A percentile compares a stretch with the other conserved stretches of the same genome.
phyloP scores from a whole-genome alignment of 2,888 invertebrate species.

The Scaptomyza parva region DNA sequence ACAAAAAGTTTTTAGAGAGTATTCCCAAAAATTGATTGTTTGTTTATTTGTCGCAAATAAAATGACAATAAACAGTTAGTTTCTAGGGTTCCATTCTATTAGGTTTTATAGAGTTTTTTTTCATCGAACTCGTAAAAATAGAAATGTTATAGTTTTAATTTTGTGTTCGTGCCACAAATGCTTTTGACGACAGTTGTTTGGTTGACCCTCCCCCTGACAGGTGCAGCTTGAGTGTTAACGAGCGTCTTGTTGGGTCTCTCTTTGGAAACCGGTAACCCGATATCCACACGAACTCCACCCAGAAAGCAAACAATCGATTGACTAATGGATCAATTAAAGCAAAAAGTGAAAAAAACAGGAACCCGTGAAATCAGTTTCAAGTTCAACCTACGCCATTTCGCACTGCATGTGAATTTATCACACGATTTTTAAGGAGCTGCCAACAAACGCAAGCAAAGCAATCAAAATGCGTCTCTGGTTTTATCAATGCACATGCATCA shows the following conservation, averaged over 20 bases:
- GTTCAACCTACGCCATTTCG: slow-evolving; percentile 29
- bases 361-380: slow-evolving; percentile 24
- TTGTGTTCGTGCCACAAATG: slow-evolving; percentile 66
- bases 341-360: slow-evolving; percentile 2
- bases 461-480: slow-evolving; percentile 41
- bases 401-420: slow-evolving; percentile 49
- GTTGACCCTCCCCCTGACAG: slow-evolving; percentile 46
- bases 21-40: slow-evolving; percentile 44
- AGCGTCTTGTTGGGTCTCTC: slow-evolving; percentile 49
- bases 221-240: slow-evolving; percentile 46
- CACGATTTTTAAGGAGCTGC: slow-evolving; percentile 50
- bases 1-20: background rate
- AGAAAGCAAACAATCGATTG: slow-evolving; percentile 45
- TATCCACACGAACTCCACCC: slow-evolving; percentile 29
- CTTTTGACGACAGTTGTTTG: slow-evolving; percentile 63
- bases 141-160: slow-evolving; percentile 73
- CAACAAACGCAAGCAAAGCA: slow-evolving; percentile 55
- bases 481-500: slow-evolving; percentile 57
- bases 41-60: slow-evolving; percentile 78
- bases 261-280: slow-evolving; percentile 41
- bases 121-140: slow-evolving; percentile 73
- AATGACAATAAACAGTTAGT: slow-evolving; percentile 47
- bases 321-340: slow-evolving; percentile 76
- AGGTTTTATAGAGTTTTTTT: slow-evolving; percentile 61
- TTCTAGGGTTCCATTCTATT: slow-evolving; percentile 33